Percentiles rank a stretch among this genome's conserved stretches.
Conservation (phyloP, 2,888 invertebrate genomes). For the Eupithecia dodoneata region DNA sequence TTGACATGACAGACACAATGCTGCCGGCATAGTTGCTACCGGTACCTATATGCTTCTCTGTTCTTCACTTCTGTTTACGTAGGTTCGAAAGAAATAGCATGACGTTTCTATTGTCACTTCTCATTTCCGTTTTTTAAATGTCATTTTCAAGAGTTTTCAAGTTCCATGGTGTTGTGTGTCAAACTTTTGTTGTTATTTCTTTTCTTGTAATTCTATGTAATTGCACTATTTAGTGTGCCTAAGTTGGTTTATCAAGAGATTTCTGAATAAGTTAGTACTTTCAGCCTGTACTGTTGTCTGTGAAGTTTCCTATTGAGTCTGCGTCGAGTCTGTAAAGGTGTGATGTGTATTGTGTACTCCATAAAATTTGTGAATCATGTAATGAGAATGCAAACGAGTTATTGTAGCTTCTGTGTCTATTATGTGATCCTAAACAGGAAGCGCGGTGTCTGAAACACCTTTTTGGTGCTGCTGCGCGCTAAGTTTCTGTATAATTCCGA, state of each 20-base stretch:
- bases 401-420: constrained; percentile 63
- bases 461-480: constrained; percentile 43
- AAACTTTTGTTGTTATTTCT: constrained; percentile 80
- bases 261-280: constrained; percentile 68
- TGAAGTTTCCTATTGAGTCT: constrained; percentile 49
- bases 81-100: constrained; percentile 10
- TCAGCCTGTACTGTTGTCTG: constrained; percentile 43
- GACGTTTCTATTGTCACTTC: constrained; percentile 23
- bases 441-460: constrained; percentile 51
- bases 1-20: constrained; percentile 45
- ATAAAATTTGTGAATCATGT: constrained; percentile 74
- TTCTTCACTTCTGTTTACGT: neutral
- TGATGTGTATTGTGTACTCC: constrained; percentile 59
- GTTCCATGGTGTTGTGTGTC: constrained; percentile 65
- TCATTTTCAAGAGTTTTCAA: constrained; percentile 53
- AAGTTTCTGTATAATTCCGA: constrained; percentile 25
- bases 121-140: constrained; percentile 56
- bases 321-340: constrained; percentile 55
- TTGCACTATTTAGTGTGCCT: constrained; percentile 60
- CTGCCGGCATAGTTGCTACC: constrained; percentile 51
- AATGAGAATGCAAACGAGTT: constrained; percentile 73
- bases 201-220: constrained; percentile 65
- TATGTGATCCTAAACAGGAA: constrained; percentile 67
- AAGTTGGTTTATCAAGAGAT: constrained; percentile 53
- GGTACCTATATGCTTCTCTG: constrained; percentile 46